Evolutionary conservation across 2,888 invertebrate genomes (phyloP), one percentile per base, ranked within the genome.

Genomic region (Stratiomys singularior): DNA sequence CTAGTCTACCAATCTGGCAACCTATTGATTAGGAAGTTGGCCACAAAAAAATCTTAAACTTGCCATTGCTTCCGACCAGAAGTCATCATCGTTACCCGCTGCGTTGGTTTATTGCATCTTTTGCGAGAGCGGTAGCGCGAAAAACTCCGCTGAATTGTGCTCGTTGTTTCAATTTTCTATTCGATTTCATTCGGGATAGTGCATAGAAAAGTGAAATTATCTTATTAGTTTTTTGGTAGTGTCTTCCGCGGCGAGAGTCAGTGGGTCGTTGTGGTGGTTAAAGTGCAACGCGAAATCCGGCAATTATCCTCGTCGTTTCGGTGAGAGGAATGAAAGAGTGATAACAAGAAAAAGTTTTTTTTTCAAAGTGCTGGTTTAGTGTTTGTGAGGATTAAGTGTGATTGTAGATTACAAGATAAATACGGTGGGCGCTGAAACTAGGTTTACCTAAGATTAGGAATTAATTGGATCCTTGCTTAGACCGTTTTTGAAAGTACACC

Each of bases 161-260:
- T n/a, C n/a, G 23, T 58, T 74, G 37, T 37, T 58, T 56, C 52
- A 58, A 72, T 58, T 58, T 74, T 47, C 30, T 15, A 37, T 58
- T 72, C 52, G 56, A 56, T 58, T 74, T 74, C 74, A 74, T 58
- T n/a, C 44, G 37, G 23, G 18, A 37, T 74, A 23, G 58, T 23
- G 74, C 21, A 58, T 11, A 25, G 74, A 74, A 71, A 74, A 74
- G 74, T 74, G 74, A 74, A 74, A 74, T 74, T 58, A 37, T 67
- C n/a, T 52, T 23, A n/a, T 60, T 28, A 30, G 72, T 72, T 72
- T 56, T 69, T 69, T 47, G 66, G 66, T 21, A 66, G 66, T 21
- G 30, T 66, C 37, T 66, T 66, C 23, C 66, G 66, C 37, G 15
- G 4, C 15, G 15, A 52, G n/a, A 52, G 52, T 52, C 18, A 52